phyloP scores from a whole-genome alignment of 2,113 vertebrate species.

The Gobiocypris rarus region DNA sequence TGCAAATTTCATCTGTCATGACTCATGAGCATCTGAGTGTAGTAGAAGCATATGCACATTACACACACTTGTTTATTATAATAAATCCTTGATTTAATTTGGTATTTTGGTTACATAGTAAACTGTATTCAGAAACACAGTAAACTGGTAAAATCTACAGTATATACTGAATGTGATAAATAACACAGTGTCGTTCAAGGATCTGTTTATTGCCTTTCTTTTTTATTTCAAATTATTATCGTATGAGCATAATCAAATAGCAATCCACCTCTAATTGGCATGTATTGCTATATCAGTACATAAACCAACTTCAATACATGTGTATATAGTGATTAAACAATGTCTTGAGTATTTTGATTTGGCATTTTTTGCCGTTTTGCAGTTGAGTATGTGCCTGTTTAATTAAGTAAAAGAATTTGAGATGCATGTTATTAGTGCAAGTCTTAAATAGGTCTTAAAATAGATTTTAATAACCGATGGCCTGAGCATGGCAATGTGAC shows the following conservation, averaged over 20 bases:
- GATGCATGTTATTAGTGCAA: background rate
- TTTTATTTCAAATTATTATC: background rate
- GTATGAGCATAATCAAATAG: background rate
- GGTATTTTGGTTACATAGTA: background rate
- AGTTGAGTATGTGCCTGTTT: background rate
- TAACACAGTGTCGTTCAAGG: too few species aligned
- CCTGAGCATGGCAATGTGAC: background rate
- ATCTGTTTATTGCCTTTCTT: background rate
- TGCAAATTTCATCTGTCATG: too few species aligned
- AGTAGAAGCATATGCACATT: background rate
- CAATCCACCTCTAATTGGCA: background rate
- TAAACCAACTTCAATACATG: background rate
- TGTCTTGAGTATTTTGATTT: background rate
- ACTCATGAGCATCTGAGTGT: too few species aligned
- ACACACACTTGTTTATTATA: background rate
- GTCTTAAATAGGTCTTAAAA: background rate
- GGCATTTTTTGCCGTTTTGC: background rate
- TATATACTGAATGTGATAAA: too few species aligned
- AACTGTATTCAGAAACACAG: background rate
- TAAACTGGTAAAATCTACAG: too few species aligned
- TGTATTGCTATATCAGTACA: background rate
- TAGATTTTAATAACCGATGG: background rate
- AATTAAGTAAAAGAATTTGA: background rate
- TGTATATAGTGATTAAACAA: background rate
- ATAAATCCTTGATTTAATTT: background rate